These are phyloP conservation scores for Silurus asotus DNA, from an alignment of 2,113 vertebrate species.

Conservation along the genomic window DNA sequence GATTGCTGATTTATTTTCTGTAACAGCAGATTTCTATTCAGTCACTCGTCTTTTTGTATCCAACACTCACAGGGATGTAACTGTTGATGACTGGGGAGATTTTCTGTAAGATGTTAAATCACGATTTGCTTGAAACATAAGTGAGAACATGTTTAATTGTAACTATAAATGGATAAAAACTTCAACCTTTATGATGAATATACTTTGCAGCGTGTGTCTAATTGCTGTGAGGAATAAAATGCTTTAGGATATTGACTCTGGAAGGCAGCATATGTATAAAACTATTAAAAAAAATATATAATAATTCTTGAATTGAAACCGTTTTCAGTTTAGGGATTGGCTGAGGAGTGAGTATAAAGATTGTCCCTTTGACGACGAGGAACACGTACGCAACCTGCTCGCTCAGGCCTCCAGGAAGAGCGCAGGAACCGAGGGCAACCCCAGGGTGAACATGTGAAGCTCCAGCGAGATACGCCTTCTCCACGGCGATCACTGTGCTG, in stretches of 20 bases:
- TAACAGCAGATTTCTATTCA: too few relatives aligned
- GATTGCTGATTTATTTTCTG: too few relatives aligned
- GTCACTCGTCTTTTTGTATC: too few relatives aligned
- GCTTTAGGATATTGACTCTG: not conserved
- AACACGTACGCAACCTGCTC: conserved; percentile 81
- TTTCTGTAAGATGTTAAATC: too few relatives aligned
- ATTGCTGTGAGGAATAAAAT: not conserved
- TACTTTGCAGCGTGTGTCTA: not conserved
- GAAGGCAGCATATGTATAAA: not conserved
- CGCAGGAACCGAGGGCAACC: not conserved
- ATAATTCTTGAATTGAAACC: not conserved
- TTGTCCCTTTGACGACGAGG: conserved; percentile 82
- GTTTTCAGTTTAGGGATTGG: conserved; percentile 85
- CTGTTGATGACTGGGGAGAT: too few relatives aligned
- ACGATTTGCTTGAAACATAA: too few relatives aligned
- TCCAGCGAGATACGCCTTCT: not conserved
- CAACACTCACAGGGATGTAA: too few relatives aligned
- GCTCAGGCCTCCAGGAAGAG: conserved; percentile 69
- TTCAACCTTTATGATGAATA: not conserved
- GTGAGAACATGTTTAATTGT: not conserved
- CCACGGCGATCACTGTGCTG: not conserved
- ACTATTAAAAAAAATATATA: not conserved
- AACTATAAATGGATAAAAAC: not conserved
- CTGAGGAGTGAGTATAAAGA: conserved; percentile 83
- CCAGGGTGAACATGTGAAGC: not conserved